These are phyloP conservation scores for Camelus bactrianus DNA, from an alignment of 2,113 vertebrate species.

Conservation along the genomic window DNA sequence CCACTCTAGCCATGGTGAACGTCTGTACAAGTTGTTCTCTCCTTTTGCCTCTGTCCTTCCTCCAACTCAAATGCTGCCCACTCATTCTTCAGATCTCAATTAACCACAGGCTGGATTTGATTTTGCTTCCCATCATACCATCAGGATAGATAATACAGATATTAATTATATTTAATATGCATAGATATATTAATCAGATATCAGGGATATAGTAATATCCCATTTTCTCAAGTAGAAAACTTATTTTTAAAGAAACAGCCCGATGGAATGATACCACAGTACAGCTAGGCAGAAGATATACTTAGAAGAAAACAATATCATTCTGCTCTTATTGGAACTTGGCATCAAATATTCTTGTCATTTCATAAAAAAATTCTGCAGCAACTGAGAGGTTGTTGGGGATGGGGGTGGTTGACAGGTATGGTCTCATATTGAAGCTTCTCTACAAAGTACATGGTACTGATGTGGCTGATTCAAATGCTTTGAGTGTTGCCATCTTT, in stretches of 20 bases:
- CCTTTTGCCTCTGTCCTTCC: not conserved
- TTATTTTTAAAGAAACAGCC: not conserved
- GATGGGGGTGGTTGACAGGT: not conserved
- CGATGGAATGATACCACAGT: not conserved
- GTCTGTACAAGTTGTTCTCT: not conserved
- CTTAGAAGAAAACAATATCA: not conserved
- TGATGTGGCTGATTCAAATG: not conserved
- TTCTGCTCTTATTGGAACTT: not conserved
- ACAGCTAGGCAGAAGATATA: not conserved
- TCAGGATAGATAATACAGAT: not conserved
- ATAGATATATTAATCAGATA: not conserved
- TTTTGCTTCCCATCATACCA: not conserved
- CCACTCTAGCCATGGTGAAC: not conserved
- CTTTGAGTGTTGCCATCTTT: not conserved
- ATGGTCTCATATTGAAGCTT: not conserved
- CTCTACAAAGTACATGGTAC: not conserved
- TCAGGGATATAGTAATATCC: not conserved
- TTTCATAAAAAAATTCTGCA: not conserved
- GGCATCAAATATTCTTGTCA: not conserved
- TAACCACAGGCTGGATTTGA: not conserved
- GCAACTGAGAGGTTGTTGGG: not conserved
- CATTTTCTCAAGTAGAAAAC: conserved; percentile 1
- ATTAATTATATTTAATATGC: not conserved
- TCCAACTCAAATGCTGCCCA: not conserved
- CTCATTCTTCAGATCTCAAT: not conserved